Percentiles rank a stretch among this genome's conserved stretches.
Conservation (phyloP, 2,888 invertebrate genomes). For the Meganola albula region DNA sequence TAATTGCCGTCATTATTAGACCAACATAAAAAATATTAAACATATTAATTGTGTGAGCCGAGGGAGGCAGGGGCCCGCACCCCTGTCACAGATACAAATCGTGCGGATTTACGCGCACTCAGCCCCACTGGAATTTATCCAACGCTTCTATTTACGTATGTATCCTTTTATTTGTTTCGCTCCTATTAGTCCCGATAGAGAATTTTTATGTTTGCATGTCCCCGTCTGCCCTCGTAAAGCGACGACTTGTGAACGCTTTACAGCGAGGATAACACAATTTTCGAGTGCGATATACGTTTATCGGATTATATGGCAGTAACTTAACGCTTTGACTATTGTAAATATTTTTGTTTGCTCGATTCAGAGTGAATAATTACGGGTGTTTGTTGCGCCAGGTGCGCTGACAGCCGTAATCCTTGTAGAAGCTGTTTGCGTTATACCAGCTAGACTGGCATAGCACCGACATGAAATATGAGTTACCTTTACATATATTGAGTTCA, state of each 20-base stretch:
- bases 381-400: slow-evolving; percentile 64
- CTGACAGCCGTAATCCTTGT: slow-evolving; percentile 52
- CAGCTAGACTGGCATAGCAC: no score
- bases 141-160: slow-evolving; percentile 75
- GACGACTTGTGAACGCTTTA: slow-evolving; percentile 72
- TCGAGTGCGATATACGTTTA: slow-evolving; percentile 62
- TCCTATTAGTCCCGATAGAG: slow-evolving; percentile 77
- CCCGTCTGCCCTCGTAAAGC: slow-evolving; percentile 71
- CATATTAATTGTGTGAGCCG: slow-evolving; percentile 58
- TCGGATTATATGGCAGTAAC: slow-evolving; percentile 71
- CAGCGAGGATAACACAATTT: slow-evolving; percentile 71
- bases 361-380: slow-evolving; percentile 60
- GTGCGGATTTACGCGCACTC: slow-evolving; percentile 76
- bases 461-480: no score
- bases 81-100: slow-evolving; percentile 78
- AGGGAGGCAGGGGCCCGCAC: slow-evolving; percentile 37
- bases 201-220: slow-evolving; percentile 76
- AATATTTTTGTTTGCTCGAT: slow-evolving; percentile 61
- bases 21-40: slow-evolving; percentile 28
- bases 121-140: slow-evolving; percentile 76
- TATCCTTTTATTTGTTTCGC: slow-evolving; percentile 77
- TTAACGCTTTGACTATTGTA: slow-evolving; percentile 54
- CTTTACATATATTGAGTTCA: no score
- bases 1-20: slow-evolving; percentile 16
- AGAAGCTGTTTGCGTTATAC: no score